Base-by-base conservation (phyloP, 2,888 invertebrate genomes). In the Melinaea menophilus region DNA sequence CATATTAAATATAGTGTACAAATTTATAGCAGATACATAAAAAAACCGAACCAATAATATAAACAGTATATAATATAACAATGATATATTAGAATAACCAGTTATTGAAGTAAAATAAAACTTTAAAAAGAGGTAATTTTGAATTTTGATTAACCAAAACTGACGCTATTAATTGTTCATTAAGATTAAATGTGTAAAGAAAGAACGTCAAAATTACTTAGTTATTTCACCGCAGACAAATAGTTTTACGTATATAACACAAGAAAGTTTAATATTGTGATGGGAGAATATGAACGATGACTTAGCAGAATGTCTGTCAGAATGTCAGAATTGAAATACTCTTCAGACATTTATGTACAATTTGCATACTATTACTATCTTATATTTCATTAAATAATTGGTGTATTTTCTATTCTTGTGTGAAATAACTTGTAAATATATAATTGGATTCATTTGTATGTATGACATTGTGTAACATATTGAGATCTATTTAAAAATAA, bases 191-290 rank as follows among this genome's bases (percentile, higher is more conserved):
- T 58, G 61, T 58, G 58, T 60, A 64, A 64, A 58, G 64, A 58
- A 54, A 55, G 41, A 58, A 56, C 13, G 51, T 64, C 57, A 64
- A 64, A 64, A 61, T 64, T 64, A 61, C 61, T 59, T 56, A 64
- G 58, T 64, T 61, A 64, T 64, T 64, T 64, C 64, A 64, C 55
- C 58, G 58, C 55, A 61, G 58, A 55, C 64, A 45, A 58, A 64
- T 61, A 48, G 48, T 13, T 22, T 22, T 51, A 51, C 31, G 5
- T 51, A 2, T 51, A 7, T 31, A 51, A 51, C 5, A 51, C 31
- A 51, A 51, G 31, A 51, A 31, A 51, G 11, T 51, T 51, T 51
- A 51, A 51, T 51, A 51, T 51, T 51, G 51, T 51, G 31, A 31
- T 31, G 11, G 31, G 12, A 51, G 31, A 22, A 51, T 31, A 22